Conservation (phyloP, 2,113 vertebrate genomes). For the Ailurus styani region DNA sequence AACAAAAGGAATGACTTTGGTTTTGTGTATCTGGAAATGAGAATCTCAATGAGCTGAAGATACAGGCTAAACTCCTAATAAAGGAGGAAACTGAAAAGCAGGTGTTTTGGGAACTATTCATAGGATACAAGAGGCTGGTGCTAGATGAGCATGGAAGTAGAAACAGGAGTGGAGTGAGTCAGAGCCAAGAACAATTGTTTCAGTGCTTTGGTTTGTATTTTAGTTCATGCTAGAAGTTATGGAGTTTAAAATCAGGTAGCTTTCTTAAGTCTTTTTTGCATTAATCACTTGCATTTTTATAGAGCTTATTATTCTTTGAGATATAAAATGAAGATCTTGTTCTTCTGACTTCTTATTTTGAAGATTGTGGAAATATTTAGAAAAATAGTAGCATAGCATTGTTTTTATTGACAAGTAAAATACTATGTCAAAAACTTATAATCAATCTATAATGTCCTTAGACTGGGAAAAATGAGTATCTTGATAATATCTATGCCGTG, state of each 20-base stretch:
- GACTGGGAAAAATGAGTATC: not conserved
- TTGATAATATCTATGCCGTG: not conserved
- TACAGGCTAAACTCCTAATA: not conserved
- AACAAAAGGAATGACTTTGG: not conserved
- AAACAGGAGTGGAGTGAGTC: not conserved
- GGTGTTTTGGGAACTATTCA: not conserved
- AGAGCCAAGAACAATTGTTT: not conserved
- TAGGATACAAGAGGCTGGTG: not conserved
- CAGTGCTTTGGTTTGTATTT: not conserved
- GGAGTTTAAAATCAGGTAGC: not conserved
- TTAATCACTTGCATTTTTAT: not conserved
- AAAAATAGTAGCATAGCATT: not conserved
- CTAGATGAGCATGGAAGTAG: not conserved
- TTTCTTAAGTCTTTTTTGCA: not conserved
- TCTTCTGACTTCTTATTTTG: not conserved
- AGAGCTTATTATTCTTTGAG: not conserved
- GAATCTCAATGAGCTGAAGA: not conserved
- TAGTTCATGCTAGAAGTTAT: not conserved
- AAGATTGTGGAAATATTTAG: not conserved
- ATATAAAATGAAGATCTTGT: not conserved
- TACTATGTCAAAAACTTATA: not conserved
- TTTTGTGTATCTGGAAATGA: conserved; percentile 2
- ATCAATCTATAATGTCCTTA: not conserved
- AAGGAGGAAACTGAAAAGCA: not conserved
- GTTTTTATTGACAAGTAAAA: not conserved